Percentiles rank a stretch among this genome's conserved stretches.
Conservation (phyloP, 2,888 invertebrate genomes). For the Acronicta alni region DNA sequence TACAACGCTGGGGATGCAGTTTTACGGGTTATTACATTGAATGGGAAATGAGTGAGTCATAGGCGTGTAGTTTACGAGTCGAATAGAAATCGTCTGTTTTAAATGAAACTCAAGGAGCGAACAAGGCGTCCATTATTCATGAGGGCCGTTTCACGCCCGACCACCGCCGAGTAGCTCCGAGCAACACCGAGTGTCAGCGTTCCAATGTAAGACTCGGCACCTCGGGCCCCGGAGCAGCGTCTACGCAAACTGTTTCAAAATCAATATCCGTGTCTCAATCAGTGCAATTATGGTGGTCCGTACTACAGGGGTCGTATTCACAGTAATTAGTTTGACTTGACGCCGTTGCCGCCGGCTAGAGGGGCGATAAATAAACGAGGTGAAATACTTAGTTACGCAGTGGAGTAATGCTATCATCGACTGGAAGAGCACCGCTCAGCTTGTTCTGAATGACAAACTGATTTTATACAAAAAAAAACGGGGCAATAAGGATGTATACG, state of each 20-base stretch:
- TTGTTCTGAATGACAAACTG: slow-evolving; percentile 12
- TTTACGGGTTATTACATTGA: slow-evolving; percentile 86
- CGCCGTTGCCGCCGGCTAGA: slow-evolving; percentile 66
- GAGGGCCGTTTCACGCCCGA: slow-evolving; percentile 80
- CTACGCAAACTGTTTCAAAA: slow-evolving; percentile 81
- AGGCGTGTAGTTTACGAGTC: slow-evolving; percentile 84
- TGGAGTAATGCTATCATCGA: slow-evolving; percentile 63
- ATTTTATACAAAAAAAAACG: no score
- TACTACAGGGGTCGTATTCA: slow-evolving; percentile 75
- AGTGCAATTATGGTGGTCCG: slow-evolving; percentile 84
- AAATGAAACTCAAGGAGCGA: slow-evolving; percentile 87
- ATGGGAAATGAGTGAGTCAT: slow-evolving; percentile 88
- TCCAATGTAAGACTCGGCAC: slow-evolving; percentile 20
- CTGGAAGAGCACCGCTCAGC: slow-evolving; percentile 22
- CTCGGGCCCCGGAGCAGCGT: slow-evolving; percentile 49
- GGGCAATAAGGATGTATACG: no score
- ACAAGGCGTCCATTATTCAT: slow-evolving; percentile 87
- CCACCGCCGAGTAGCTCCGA: slow-evolving; percentile 61
- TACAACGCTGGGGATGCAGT: slow-evolving; percentile 79
- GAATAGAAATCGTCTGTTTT: slow-evolving; percentile 88
- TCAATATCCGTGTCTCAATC: slow-evolving; percentile 89
- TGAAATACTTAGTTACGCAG: slow-evolving; percentile 48
- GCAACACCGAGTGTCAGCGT: slow-evolving; percentile 43
- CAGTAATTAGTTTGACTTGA: slow-evolving; percentile 86
- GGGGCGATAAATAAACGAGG: slow-evolving; percentile 77